Percentiles rank a stretch among this genome's conserved stretches.
phyloP scores from a whole-genome alignment of 2,797 vertebrate species.

The Pangasius sanitwongsei region DNA sequence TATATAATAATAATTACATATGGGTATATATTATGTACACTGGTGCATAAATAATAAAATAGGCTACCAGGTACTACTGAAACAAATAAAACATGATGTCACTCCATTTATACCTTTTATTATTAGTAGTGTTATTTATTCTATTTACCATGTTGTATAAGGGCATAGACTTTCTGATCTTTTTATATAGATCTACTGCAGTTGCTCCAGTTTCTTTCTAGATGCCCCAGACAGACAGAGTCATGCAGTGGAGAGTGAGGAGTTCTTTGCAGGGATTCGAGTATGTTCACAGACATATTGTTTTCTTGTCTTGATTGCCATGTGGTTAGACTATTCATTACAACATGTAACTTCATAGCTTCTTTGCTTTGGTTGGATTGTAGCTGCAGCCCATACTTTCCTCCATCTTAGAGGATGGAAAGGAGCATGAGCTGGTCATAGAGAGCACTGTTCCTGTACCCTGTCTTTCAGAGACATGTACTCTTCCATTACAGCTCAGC shows the following conservation, averaged over 20 bases:
- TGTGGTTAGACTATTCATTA: background rate
- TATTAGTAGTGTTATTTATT: background rate
- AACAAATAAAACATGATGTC: background rate
- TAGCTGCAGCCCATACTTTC: conserved; percentile 79
- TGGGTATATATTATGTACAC: background rate
- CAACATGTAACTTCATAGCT: background rate
- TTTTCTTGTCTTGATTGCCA: background rate
- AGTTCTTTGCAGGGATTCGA: conserved; percentile 89
- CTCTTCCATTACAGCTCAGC: conserved; percentile 78
- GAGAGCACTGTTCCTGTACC: conserved; percentile 85
- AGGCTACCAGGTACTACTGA: background rate
- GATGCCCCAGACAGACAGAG: conserved; percentile 78
- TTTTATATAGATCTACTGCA: conserved; percentile 83
- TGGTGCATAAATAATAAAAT: background rate
- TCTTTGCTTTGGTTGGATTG: conserved; percentile 40
- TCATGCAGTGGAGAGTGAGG: conserved; percentile 75
- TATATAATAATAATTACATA: background rate
- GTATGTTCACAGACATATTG: conserved; percentile 62
- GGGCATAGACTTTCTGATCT: background rate
- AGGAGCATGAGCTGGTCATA: conserved; percentile 75
- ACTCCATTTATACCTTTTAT: background rate
- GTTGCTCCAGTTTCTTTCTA: conserved; percentile 82
- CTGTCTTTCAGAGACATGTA: conserved; percentile 78
- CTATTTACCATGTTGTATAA: background rate
- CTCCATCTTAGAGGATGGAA: conserved; percentile 82